These are phyloP conservation scores for Habroteleia sp. DNA, from an alignment of 2,888 invertebrate species.

Conservation along the genomic window DNA sequence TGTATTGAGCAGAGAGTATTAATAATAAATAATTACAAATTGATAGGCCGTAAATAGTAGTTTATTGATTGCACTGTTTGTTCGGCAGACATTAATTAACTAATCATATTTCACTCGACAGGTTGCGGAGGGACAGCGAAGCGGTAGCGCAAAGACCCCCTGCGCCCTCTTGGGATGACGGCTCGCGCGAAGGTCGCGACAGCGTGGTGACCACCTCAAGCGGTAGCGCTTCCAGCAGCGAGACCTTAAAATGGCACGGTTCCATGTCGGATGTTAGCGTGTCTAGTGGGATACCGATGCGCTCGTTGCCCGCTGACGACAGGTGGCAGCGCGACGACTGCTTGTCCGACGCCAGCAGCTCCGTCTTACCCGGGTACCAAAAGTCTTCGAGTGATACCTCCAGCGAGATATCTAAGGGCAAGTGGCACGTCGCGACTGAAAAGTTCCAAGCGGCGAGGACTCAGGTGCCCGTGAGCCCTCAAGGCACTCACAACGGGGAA, in stretches of 20 bases:
- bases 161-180: constrained; percentile 81
- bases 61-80: constrained; percentile 26
- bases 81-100: constrained; percentile 18
- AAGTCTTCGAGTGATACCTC: constrained; percentile 31
- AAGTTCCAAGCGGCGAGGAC: constrained; percentile 58
- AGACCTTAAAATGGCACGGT: constrained; percentile 89
- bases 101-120: constrained; percentile 63
- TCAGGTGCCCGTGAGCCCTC: neutral
- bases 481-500: constrained; percentile 59
- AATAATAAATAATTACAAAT: constrained; percentile 47
- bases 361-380: constrained; percentile 69
- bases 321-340: constrained; percentile 76
- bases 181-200: constrained; percentile 82
- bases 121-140: constrained; percentile 84
- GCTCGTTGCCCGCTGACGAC: constrained; percentile 65
- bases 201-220: constrained; percentile 85
- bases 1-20: constrained; percentile 7
- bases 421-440: constrained; percentile 65
- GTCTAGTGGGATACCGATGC: constrained; percentile 76
- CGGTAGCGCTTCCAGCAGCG: constrained; percentile 87
- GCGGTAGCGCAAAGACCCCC: constrained; percentile 81
- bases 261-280: constrained; percentile 83
- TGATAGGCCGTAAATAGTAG: constrained; percentile 32
- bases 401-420: constrained; percentile 24
- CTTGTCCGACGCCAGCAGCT: constrained; percentile 78